Base-by-base conservation (phyloP, 2,888 invertebrate species). In the Itoplectis maculator region DNA sequence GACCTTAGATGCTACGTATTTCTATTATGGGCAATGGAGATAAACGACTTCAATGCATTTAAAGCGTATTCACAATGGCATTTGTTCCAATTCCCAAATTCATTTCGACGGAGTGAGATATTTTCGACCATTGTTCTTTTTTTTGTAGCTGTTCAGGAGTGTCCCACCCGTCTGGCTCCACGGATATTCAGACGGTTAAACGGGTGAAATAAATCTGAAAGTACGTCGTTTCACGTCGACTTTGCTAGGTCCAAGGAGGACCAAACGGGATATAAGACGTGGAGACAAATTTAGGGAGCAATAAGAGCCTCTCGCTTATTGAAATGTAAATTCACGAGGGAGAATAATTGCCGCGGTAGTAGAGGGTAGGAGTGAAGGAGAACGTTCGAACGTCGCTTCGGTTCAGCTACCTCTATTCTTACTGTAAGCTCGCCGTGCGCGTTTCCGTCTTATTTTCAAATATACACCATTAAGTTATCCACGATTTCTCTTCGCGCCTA, bases 271-370 rank as follows among this genome's bases (percentile, higher is more conserved):
- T 78, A 63, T 79, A 82, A 84, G 85, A 78, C 80, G 79, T 54
- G 23, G 68, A 80, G 81, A 85, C 82, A 82, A 87, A 85, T 86
- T 85, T 85, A 83, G 81, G 77, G 79, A 84, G 82, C 84, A 86
- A 84, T 84, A 86, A 84, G 66, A 83, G 81, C 61, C 66, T 84
- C 83, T 83, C 85, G 80, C 80, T 82, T 84, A 83, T 85, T 84
- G 79, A 79, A 87, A 87, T 85, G 81, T 84, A 86, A 85, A 87
- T 86, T 86, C 84, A 86, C 84, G 85, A 85, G 77, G 79, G 73
- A 72, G 82, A 84, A 85, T 86, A 86, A 87, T 86, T 87, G 85
- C 82, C 75, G 78, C 80, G 82, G 81, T 72, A 79, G 56, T 42
- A 20, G 54, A 66, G 78, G 47, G 29, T 42, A 45, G 63, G 61